Conservation (phyloP, 2,797 vertebrate genomes). For the Chelon labrosus region DNA sequence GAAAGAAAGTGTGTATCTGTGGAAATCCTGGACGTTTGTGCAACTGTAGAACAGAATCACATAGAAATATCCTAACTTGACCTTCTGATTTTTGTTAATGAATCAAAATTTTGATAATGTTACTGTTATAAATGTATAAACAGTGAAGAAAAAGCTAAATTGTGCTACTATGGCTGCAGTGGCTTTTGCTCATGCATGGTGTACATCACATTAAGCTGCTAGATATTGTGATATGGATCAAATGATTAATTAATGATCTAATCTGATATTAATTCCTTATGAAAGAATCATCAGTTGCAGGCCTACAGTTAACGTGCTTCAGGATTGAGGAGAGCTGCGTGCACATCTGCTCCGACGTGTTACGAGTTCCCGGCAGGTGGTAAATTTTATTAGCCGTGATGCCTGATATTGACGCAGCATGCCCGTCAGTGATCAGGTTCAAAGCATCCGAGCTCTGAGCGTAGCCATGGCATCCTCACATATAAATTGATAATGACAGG, state of each 20-base stretch:
- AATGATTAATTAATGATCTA: background rate
- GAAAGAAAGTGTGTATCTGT: background rate
- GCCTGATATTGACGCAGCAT: too few relatives aligned
- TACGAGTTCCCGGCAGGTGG: conserved; percentile 4
- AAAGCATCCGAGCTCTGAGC: background rate
- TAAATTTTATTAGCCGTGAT: background rate
- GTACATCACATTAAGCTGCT: background rate
- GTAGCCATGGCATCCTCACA: too few relatives aligned
- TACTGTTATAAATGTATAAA: too few relatives aligned
- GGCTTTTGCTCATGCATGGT: background rate
- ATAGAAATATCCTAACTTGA: conserved; percentile 16
- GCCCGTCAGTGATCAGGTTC: background rate
- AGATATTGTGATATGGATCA: too few relatives aligned
- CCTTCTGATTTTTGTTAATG: background rate
- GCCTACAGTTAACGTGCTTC: background rate
- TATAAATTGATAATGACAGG: too few relatives aligned
- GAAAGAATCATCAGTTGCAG: background rate
- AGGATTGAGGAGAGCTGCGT: background rate
- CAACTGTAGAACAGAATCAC: background rate
- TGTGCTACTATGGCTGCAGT: conserved; percentile 12
- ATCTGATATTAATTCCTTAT: background rate
- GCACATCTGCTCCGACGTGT: background rate
- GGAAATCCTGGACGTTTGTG: background rate
- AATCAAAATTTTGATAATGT: too few relatives aligned
- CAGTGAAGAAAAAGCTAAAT: conserved; percentile 6